Evolutionary conservation across 2,888 invertebrate species (phyloP), one percentile per base, ranked within the genome.

Genomic region (Acleris sparsana): DNA sequence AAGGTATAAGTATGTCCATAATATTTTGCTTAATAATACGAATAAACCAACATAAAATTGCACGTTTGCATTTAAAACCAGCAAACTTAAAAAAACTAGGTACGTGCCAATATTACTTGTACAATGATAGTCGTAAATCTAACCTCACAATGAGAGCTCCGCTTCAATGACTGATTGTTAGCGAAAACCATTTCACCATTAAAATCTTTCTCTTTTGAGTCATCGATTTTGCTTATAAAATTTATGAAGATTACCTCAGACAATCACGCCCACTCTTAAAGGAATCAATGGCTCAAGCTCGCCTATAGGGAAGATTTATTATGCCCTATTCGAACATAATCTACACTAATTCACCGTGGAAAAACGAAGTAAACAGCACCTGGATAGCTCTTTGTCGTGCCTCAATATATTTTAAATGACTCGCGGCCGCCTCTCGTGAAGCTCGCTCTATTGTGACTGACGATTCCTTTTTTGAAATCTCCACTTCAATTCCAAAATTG

Each of bases 321-420:
- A 89, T 83, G 72, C 77, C 74, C 89, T 84, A 90, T 91, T 90
- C 84, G 86, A 86, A 79, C 73, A 83, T 90, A 90, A 90, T 90
- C 87, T 86, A 80, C 83, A 86, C 89, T 91, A 92, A 92, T 91
- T 89, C 88, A 89, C 84, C 84, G 88, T 86, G 87, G 88, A 90
- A 89, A 89, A 89, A 88, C 84, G 83, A 82, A 80, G 79, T 84
- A 87, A 87, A 89, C 85, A 82, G 80, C 84, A 81, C 72, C 81
- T 85, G 85, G 86, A 89, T 90, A 89, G 67, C 68, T 77, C 84
- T 86, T 92, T 91, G 90, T 91, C 79, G 82, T 73, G 77, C 65
- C 81, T 92, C 91, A 89, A 92, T 91, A 91, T 92, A 91, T 91
- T 90, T 91, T 86, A 90, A 92, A 91, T 89, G 88, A 90, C 79